Base-by-base conservation (phyloP, 1,140 invertebrate species). In the Platorchestia sp. region DNA sequence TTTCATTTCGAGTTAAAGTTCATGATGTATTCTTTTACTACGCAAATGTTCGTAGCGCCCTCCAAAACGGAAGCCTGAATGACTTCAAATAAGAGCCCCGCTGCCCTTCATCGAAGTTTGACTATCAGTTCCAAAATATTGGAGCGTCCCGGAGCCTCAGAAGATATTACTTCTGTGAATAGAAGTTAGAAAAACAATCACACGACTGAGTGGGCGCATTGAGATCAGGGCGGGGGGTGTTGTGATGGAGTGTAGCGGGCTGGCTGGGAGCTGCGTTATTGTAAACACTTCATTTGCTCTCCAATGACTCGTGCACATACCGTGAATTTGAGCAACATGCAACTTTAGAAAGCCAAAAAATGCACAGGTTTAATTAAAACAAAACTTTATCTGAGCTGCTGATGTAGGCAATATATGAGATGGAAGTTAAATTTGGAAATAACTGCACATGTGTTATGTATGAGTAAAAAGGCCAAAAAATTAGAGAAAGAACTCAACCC, bases 41-140 rank as follows among this genome's bases (percentile, higher is more conserved):
- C 59, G 27, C 3, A 75, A 75, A 22, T 75, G 14, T 22, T 14
- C 36, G 1, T 19, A 10, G 59, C 59, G 27, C 59, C 59, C 59
- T 75, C 10, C 14, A 19, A 36, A 75, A 75, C 36, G 27, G 59
- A 75, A 3, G 59, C 7, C 7, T 36, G 59, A 75, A 75, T 10
- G 59, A 75, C 59, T 75, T 75, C 59, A 75, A 75, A 75, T 3
- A 75, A 75, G 14, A 36, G 14, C 59, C 59, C 59, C 59, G 10
- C 59, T 75, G 59, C 59, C 27, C 59, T 36, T 75, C 59, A 75
- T 75, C 59, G 59, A 75, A 75, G 27, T 75, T 22, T 75, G 59
- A 75, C 59, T 75, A 75, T 75, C 59, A 75, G 59, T 75, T 75
- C 59, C 59, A 75, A 27, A 75, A 75, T 75, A 75, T 75, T 75